Evolutionary conservation across 2,888 invertebrate genomes (phyloP).

Genomic region (Anticlea derivata): DNA sequence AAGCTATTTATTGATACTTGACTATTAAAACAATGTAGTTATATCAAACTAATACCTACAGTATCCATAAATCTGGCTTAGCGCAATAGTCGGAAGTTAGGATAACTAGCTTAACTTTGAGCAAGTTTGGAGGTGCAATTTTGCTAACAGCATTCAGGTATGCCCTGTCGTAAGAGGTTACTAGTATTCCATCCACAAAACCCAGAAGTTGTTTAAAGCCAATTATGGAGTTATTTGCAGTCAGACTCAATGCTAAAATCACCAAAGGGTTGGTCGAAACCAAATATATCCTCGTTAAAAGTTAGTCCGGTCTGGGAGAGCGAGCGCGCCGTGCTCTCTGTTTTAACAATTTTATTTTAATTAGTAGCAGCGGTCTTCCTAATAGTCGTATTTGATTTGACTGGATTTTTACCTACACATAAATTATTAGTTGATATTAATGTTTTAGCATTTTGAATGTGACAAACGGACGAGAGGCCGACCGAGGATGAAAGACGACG

Average conservation of each 20-base stretch:
- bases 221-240: constrained; percentile 82
- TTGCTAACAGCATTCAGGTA: constrained; percentile 39
- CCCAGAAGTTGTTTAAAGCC: constrained; percentile 77
- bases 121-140: constrained; percentile 31
- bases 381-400: constrained; percentile 71
- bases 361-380: constrained; percentile 73
- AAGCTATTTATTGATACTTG: not conserved
- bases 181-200: constrained; percentile 64
- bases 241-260: constrained; percentile 80
- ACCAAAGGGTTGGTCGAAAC: constrained; percentile 81
- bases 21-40: constrained; percentile 27
- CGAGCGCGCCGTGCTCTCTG: constrained; percentile 57
- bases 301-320: constrained; percentile 67
- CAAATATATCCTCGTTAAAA: constrained; percentile 84
- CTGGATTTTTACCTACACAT: constrained; percentile 47
- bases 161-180: constrained; percentile 41
- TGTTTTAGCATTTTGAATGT: not conserved
- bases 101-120: constrained; percentile 28
- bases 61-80: constrained; percentile 26
- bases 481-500: no score
- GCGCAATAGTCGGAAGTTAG: constrained; percentile 27
- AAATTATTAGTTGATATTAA: no score
- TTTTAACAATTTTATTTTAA: constrained; percentile 83
- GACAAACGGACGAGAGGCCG: no score
- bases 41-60: constrained; percentile 6